A percentile compares a stretch with the other conserved stretches of the same genome.
Conservation (phyloP, 2,888 invertebrate species). For the Meiosimyza decipiens region DNA sequence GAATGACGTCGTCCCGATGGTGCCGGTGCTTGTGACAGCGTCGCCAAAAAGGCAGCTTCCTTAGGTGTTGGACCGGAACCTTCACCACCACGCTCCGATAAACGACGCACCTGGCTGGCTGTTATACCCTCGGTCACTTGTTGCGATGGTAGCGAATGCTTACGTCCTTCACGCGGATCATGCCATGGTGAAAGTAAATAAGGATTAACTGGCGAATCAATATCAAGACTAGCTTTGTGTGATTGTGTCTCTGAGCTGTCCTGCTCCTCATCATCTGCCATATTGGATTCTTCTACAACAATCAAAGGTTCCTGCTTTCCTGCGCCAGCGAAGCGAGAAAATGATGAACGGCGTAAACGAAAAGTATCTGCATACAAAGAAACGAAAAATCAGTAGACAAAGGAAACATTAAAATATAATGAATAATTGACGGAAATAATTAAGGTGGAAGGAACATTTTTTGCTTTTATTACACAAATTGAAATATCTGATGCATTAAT, state of each 20-base stretch:
- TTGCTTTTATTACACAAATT: too few species aligned
- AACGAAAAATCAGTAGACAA: neutral
- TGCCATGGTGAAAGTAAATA: conserved; percentile 85
- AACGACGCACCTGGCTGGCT: conserved; percentile 84
- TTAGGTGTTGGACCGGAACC: conserved; percentile 80
- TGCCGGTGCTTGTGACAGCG: conserved; percentile 79
- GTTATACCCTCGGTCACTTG: conserved; percentile 87
- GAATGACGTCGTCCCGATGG: conserved; percentile 85
- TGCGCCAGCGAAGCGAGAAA: conserved; percentile 69
- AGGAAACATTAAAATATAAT: neutral
- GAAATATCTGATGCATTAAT: too few species aligned
- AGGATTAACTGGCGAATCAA: conserved; percentile 83
- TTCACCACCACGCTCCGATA: conserved; percentile 84
- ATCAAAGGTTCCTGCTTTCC: conserved; percentile 80
- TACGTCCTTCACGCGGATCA: conserved; percentile 78
- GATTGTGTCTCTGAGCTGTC: conserved; percentile 68
- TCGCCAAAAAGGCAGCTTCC: conserved; percentile 86
- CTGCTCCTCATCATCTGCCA: conserved; percentile 75
- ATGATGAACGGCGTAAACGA: conserved; percentile 77
- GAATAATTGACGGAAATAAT: neutral
- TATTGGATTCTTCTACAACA: conserved; percentile 82
- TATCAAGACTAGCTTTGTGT: conserved; percentile 75
- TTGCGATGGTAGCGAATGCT: conserved; percentile 86
- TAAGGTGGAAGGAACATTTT: too few species aligned
- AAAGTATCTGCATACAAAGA: conserved; percentile 57